phyloP scores from a whole-genome alignment of 2,797 vertebrate species.

The Zalophus californianus region DNA sequence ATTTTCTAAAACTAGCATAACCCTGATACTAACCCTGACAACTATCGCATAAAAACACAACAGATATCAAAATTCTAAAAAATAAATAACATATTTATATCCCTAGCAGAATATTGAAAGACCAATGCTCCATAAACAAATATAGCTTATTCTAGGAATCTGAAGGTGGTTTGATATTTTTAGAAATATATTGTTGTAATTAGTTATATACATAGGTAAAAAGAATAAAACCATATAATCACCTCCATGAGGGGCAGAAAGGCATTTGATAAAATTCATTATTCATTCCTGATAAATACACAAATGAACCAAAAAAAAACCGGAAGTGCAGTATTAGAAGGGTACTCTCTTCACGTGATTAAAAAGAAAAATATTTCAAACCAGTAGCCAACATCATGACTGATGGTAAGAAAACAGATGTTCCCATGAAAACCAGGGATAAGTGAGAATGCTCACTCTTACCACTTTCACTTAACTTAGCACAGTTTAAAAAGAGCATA shows the following conservation, averaged over 20 bases:
- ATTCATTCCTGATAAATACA: neutral
- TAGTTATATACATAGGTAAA: neutral
- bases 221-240: neutral
- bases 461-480: neutral
- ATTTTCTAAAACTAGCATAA: constrained; percentile 23
- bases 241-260: neutral
- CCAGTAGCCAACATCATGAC: neutral
- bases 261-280: constrained; percentile 36
- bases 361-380: neutral
- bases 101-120: neutral
- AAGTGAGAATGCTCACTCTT: neutral
- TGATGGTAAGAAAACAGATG: neutral
- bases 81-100: neutral
- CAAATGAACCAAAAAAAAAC: neutral
- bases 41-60: neutral
- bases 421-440: neutral
- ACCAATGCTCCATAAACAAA: neutral
- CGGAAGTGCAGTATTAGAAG: neutral
- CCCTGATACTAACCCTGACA: neutral
- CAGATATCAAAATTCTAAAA: neutral
- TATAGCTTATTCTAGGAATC: constrained; percentile 4
- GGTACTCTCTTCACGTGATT: neutral
- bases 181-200: constrained; percentile 9
- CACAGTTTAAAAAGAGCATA: neutral
- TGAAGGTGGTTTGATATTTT: constrained; percentile 23